Base-by-base conservation (phyloP, 1,140 invertebrate genomes). In the Drosophila littoralis region DNA sequence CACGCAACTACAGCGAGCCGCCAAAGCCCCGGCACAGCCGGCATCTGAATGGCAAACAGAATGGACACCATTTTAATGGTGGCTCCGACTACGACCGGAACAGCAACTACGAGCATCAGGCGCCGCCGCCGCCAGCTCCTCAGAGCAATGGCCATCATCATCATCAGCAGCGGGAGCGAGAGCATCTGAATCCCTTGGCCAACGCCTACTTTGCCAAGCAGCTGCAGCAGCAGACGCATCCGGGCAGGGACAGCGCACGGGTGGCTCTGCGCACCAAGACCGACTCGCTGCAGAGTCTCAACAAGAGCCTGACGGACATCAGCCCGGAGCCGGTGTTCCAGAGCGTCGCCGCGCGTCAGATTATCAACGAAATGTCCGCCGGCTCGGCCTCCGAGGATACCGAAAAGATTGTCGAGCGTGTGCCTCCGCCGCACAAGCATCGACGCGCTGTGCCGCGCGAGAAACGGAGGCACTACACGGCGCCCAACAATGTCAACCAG, bases 391-490 rank as follows among this genome's bases (percentile, higher is more conserved):
- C 94, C 8, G 93, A 93, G 71, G 92, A 93, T 40, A 91, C 91
- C 1, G 91, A 91, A 22, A 92, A 91, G 73, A 77, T 88, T 67
- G 85, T 81, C 74, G 79, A 93, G 88, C 90, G 94, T 64, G 77
- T 91, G 71, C 59, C 93, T 83, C 65, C 91, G 48, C 57, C 92
- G 61, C 86, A 91, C 58, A 72, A 94, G 75, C 94, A 94, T 72
- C 92, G 94, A 54, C 92, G 96, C 45, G 93, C 95, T 28, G 94
- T 97, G 6, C 96, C 96, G 0, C 95, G 95, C 70, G 96, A 97
- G 81, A 97, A 97, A 92, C 93, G 97, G 46, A 93, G 97, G 57
- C 97, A 97, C 92, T 96, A 97, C 90, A 98, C 97, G 0, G 97
- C 98, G 6, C 97, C 97, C 8, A 94, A 95, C 86, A 94, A 94